phyloP scores from a whole-genome alignment of 2,113 vertebrate genomes.

The Poecile atricapillus region DNA sequence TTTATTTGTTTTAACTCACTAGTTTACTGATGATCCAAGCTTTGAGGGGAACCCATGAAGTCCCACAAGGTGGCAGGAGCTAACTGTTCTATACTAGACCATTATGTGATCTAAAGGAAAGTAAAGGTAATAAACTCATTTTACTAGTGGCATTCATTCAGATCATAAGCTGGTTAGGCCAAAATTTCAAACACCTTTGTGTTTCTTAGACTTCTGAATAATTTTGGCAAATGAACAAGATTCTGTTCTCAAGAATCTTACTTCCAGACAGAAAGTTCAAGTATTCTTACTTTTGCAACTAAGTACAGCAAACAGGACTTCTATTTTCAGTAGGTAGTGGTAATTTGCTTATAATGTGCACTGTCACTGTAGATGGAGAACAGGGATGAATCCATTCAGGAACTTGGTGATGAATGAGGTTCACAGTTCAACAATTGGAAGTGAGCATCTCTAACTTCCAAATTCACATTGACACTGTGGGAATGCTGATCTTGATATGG shows the following conservation, averaged over 20 bases:
- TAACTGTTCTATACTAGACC: background rate
- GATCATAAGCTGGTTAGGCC: background rate
- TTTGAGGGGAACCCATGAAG: background rate
- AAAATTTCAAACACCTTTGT: background rate
- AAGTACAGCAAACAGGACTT: background rate
- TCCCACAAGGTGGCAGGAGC: conserved; percentile 65
- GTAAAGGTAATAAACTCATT: background rate
- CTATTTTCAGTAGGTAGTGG: background rate
- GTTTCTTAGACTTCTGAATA: background rate
- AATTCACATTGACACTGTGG: background rate
- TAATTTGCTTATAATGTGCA: background rate
- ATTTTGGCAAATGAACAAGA: background rate
- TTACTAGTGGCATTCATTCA: background rate
- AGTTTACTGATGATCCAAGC: background rate
- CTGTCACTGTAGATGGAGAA: background rate
- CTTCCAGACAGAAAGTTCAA: background rate
- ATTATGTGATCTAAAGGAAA: background rate
- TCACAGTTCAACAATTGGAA: background rate
- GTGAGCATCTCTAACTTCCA: background rate
- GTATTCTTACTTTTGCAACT: background rate
- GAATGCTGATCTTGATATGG: background rate
- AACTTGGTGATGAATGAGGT: background rate
- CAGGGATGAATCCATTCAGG: background rate
- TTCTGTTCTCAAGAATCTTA: background rate
- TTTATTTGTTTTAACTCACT: background rate